Evolutionary conservation across 2,797 vertebrate species (phyloP).

Genomic region (Dryobates pubescens): DNA sequence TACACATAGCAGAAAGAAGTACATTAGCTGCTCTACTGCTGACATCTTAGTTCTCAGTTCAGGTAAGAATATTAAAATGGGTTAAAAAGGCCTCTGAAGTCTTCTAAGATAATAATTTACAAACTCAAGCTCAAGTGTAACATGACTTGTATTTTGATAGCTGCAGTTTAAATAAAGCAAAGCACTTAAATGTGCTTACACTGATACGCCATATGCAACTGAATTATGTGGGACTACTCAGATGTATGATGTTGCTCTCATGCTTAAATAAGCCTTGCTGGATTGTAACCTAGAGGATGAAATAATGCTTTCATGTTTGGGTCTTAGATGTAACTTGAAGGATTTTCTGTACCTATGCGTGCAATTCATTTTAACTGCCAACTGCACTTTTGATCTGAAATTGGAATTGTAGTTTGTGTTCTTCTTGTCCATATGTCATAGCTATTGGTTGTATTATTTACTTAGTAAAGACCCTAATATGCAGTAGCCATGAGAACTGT

Average conservation of each 20-base stretch:
- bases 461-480: background rate
- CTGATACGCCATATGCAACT: background rate
- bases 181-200: background rate
- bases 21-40: background rate
- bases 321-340: background rate
- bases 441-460: background rate
- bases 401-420: background rate
- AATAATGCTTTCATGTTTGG: background rate
- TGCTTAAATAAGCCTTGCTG: background rate
- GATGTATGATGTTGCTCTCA: background rate
- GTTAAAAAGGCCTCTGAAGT: background rate
- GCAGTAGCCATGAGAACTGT: background rate
- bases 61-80: background rate
- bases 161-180: conserved; percentile 30
- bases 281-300: conserved; percentile 27
- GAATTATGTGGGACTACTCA: background rate
- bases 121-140: background rate
- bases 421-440: background rate
- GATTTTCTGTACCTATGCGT: background rate
- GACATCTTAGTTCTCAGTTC: background rate
- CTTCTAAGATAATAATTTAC: background rate
- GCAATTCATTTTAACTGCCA: background rate
- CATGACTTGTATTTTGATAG: conserved; percentile 9
- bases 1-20: background rate
- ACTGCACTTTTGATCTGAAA: background rate